These are phyloP conservation scores for Spisula subtruncata DNA, from an alignment of 2,888 invertebrate genomes.

Conservation along the genomic window DNA sequence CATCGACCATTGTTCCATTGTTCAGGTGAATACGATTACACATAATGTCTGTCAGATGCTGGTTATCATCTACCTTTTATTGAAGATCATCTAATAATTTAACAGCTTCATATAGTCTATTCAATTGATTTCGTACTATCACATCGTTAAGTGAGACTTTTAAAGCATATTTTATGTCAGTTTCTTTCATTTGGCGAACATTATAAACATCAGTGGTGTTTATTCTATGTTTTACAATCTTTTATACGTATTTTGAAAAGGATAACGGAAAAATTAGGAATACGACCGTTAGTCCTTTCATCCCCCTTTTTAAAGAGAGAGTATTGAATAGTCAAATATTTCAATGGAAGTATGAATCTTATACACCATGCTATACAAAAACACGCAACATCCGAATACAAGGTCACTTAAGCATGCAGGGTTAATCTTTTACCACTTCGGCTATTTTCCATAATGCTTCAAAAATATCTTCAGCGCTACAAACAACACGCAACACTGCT, in stretches of 20 bases:
- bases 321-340: slow-evolving; percentile 52
- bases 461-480: slow-evolving; percentile 26
- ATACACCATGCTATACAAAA: slow-evolving; percentile 55
- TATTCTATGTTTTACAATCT: slow-evolving; percentile 25
- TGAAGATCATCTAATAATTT: neutral
- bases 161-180: slow-evolving; percentile 20
- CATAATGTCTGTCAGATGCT: neutral
- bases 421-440: slow-evolving; percentile 63
- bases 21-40: no score
- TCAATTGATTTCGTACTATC: neutral
- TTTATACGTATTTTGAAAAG: slow-evolving; percentile 36
- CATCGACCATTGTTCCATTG: no score
- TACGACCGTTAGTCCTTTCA: slow-evolving; percentile 58
- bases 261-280: slow-evolving; percentile 50
- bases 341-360: slow-evolving; percentile 42
- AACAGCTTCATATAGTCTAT: slow-evolving; percentile 24
- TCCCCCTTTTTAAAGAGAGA: slow-evolving; percentile 58
- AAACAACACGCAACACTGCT: neutral
- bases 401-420: slow-evolving; percentile 29
- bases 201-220: slow-evolving; percentile 19
- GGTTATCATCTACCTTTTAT: neutral
- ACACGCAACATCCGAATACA: slow-evolving; percentile 46
- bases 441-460: slow-evolving; percentile 62
- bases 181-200: neutral
- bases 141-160: neutral